Base-by-base conservation (phyloP, 2,113 vertebrate species). In the Rhipidura dahli region DNA sequence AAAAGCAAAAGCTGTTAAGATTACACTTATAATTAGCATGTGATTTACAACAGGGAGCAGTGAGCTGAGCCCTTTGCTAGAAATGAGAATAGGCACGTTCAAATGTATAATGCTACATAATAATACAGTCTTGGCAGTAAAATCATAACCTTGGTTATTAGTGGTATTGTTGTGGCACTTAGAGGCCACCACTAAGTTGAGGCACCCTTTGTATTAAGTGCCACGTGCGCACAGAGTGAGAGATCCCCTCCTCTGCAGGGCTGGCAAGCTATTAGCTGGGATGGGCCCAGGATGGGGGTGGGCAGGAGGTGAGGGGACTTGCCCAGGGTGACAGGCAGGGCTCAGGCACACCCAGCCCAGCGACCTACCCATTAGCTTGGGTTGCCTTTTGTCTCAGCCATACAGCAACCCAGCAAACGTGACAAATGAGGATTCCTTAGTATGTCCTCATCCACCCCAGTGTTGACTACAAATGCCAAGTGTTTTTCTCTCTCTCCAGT, bases 21-120 rank as follows among this genome's bases (percentile, higher is more conserved):
- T 94, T 93, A 91, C 73, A 72, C 65, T 82, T 96, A 72, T 30
- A 95, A 94, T 97, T 96, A 97, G 68, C 89, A 91, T 96, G 73
- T 71, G 47, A 85, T 95, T 96, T 96, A 42, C 93, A 95, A 86
- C 68, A 86, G 81, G 53, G 91, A 92, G 80, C 83, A 57, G 42
- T 42, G 90, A 91, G 60, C 75, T 88, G 78, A 96, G 71, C 90
- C 73, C 73, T 97, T 93, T 89, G 73, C 94, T 92, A 76, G 87
- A 49, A 93, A 83, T 66, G 81, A 92, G 83, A 94, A 81, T 77
- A 93, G 69, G 49, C 91, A 89, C 35, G 64, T 93, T 94, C 75
- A 61, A 63, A 90, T 15, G 11, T 96, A 78, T 95, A 96, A 97
- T 96, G 81, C 88, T 30, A 79, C 90, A 94, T 96, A 97, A 96